These are phyloP conservation scores for Eudyptes chrysolophus DNA, from an alignment of 2,113 vertebrate species.

Conservation along the genomic window DNA sequence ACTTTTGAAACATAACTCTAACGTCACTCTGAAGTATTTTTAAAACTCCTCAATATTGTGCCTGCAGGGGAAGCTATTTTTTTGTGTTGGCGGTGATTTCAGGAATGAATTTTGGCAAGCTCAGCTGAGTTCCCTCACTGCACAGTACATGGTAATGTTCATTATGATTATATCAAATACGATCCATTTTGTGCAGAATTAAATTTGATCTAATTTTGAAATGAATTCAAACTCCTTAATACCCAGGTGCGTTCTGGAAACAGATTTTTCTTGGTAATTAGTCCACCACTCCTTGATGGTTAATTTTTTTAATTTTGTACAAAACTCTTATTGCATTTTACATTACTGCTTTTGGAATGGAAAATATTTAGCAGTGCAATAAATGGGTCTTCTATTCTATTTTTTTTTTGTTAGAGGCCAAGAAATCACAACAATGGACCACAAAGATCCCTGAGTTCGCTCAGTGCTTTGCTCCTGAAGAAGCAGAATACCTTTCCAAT, in stretches of 20 bases:
- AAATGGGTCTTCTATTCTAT: not conserved
- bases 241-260: not conserved
- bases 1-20: constrained; percentile 24
- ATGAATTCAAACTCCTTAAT: constrained; percentile 21
- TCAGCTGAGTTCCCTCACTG: constrained; percentile 2
- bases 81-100: not conserved
- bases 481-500: not conserved
- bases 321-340: not conserved
- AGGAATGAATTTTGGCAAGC: constrained; percentile 47
- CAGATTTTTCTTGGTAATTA: constrained; percentile 17
- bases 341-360: not conserved
- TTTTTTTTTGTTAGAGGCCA: not conserved
- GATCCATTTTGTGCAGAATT: constrained; percentile 10
- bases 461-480: not conserved
- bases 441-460: not conserved
- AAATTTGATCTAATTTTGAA: constrained; percentile 56
- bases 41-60: constrained; percentile 26
- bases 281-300: not conserved
- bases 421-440: not conserved
- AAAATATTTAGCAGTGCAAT: not conserved
- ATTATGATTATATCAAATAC: constrained; percentile 43
- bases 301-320: not conserved
- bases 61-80: constrained; percentile 12
- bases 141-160: constrained; percentile 28
- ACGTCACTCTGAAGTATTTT: constrained; percentile 38